Evolutionary conservation across 2,888 invertebrate genomes (phyloP).

Genomic region (Apocheima hispidaria): DNA sequence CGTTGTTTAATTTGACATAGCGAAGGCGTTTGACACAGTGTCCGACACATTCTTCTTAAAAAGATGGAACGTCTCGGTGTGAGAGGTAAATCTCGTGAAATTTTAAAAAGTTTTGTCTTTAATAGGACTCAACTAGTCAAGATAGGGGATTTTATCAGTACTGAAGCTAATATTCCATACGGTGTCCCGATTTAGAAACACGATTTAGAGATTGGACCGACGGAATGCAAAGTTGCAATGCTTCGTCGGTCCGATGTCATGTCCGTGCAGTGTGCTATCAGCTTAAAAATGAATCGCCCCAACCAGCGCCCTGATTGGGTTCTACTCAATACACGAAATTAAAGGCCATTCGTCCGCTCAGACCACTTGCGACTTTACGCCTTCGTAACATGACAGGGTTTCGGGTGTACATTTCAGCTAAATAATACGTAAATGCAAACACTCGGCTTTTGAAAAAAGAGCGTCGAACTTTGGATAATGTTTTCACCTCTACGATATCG

Average conservation of each 20-base stretch:
- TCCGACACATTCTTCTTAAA: too few species aligned
- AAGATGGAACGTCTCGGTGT: too few species aligned
- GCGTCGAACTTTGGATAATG: conserved; percentile 20
- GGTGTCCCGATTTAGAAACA: too few species aligned
- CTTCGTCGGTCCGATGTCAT: background rate
- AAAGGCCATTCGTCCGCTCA: conserved; percentile 8
- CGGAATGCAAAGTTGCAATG: too few species aligned
- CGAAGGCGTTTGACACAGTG: too few species aligned
- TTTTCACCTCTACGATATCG: conserved; percentile 6
- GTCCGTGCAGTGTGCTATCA: background rate
- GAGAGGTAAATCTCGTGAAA: too few species aligned
- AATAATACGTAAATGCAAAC: conserved; percentile 22
- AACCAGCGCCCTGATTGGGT: conserved; percentile 20
- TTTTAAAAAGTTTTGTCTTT: too few species aligned
- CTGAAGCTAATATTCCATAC: too few species aligned
- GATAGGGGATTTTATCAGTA: too few species aligned
- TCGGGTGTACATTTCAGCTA: background rate
- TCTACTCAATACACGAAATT: conserved; percentile 28
- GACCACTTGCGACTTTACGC: conserved; percentile 4
- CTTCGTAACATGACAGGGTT: background rate
- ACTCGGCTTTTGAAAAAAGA: conserved; percentile 24
- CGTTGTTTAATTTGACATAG: too few species aligned
- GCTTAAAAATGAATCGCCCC: conserved; percentile 2
- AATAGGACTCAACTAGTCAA: too few species aligned
- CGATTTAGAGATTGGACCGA: too few species aligned